Conservation (phyloP, 2,113 vertebrate species). For the Origma solitaria region DNA sequence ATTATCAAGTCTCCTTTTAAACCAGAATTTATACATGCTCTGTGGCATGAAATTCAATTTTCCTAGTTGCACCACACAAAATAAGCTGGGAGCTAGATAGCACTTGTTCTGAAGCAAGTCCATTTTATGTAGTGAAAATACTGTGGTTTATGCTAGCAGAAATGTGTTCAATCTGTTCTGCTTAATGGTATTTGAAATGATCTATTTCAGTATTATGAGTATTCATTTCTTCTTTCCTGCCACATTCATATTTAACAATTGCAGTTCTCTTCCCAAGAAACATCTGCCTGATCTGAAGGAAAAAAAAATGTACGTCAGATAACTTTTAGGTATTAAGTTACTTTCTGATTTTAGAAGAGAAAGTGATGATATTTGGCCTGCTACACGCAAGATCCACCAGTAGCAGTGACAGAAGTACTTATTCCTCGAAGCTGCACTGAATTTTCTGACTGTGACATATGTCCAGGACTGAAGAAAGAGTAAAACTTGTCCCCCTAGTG, state of each 20-base stretch:
- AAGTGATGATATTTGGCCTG: background rate
- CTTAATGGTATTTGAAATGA: background rate
- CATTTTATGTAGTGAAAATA: background rate
- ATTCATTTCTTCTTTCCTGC: background rate
- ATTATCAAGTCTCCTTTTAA: background rate
- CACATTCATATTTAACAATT: background rate
- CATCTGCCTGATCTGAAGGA: background rate
- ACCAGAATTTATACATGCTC: background rate
- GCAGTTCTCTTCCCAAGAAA: background rate
- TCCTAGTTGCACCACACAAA: background rate
- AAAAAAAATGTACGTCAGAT: background rate
- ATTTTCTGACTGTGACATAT: background rate
- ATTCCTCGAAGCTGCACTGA: background rate
- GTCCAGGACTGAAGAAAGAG: background rate
- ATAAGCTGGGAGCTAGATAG: background rate
- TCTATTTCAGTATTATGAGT: background rate
- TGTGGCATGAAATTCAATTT: background rate
- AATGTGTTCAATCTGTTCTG: background rate
- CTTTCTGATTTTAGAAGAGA: background rate
- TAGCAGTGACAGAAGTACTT: background rate
- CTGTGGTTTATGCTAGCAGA: background rate
- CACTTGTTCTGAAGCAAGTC: background rate
- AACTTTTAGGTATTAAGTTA: background rate
- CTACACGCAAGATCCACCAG: background rate
- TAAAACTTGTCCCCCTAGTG: constrained; percentile 59